Percentiles rank a stretch among this genome's conserved stretches.
These are phyloP conservation scores for Iselma pallidipennis DNA, from an alignment of 2,888 invertebrate species.

Conservation along the genomic window DNA sequence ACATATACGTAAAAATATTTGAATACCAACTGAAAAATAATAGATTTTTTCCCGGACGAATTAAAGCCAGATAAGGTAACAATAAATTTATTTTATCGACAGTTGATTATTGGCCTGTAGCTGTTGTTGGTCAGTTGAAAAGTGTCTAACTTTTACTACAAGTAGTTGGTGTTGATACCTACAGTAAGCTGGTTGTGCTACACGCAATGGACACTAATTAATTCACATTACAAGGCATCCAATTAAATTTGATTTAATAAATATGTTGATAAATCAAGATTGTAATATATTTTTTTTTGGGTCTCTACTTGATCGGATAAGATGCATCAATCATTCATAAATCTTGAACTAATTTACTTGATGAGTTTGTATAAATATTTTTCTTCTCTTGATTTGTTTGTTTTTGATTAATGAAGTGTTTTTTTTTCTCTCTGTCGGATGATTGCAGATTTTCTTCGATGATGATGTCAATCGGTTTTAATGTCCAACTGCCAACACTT, in stretches of 20 bases:
- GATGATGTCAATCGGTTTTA: slow-evolving; percentile 5
- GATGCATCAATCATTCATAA: slow-evolving; percentile 22
- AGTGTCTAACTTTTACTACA: slow-evolving; percentile 37
- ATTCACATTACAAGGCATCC: slow-evolving; percentile 50
- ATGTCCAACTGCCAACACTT: slow-evolving; percentile 3
- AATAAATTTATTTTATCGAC: slow-evolving; percentile 31
- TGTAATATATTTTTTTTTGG: slow-evolving; percentile 9
- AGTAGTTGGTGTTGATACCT: slow-evolving; percentile 43
- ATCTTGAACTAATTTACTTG: slow-evolving; percentile 21
- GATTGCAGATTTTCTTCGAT: slow-evolving; percentile 11
- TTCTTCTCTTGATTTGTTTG: slow-evolving; percentile 18
- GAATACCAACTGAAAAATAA: too few relatives aligned
- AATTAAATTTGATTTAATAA: slow-evolving; percentile 50
- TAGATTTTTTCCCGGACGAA: too few relatives aligned
- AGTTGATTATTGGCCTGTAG: slow-evolving; percentile 31
- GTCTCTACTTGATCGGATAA: slow-evolving; percentile 9
- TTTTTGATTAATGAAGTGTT: slow-evolving; percentile 20
- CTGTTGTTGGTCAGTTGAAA: slow-evolving; percentile 27
- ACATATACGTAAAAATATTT: neutral
- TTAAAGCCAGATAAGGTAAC: slow-evolving; percentile 28
- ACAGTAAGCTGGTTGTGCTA: slow-evolving; percentile 40
- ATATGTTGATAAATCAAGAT: slow-evolving; percentile 41
- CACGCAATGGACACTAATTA: slow-evolving; percentile 50
- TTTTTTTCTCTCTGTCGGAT: too few relatives aligned
- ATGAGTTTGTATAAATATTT: slow-evolving; percentile 19